Conservation (phyloP, 2,888 invertebrate species). For the Lissocephala sabroskyi region DNA sequence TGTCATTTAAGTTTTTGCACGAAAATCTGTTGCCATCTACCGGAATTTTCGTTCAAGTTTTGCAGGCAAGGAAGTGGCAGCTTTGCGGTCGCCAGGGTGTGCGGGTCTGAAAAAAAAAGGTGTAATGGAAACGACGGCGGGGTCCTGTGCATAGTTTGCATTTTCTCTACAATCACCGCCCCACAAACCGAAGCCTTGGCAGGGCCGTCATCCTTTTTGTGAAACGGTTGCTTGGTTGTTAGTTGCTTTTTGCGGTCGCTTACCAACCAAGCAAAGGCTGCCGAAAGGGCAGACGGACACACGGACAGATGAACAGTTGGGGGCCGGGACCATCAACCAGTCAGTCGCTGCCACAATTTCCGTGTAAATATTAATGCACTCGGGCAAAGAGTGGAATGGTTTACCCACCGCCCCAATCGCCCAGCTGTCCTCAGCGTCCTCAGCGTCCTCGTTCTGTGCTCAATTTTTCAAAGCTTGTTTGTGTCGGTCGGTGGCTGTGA, state of each 20-base stretch:
- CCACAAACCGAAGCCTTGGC: too few relatives aligned
- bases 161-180: too few relatives aligned
- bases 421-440: too few relatives aligned
- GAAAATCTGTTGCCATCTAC: slow-evolving; percentile 51
- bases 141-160: slow-evolving; percentile 4
- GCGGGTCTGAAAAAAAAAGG: neutral
- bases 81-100: neutral
- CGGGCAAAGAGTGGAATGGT: slow-evolving; percentile 10
- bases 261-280: neutral
- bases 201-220: too few relatives aligned
- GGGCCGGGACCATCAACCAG: neutral
- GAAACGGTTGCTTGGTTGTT: neutral
- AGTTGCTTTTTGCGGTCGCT: slow-evolving; percentile 4
- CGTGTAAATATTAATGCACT: slow-evolving; percentile 57
- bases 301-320: neutral
- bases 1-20: too few relatives aligned
- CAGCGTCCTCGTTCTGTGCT: slow-evolving; percentile 35
- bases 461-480: slow-evolving; percentile 61
- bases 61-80: neutral
- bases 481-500: slow-evolving; percentile 27
- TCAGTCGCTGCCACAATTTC: slow-evolving; percentile 42
- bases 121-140: neutral
- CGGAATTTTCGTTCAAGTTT: slow-evolving; percentile 29
- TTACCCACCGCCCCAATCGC: too few relatives aligned
- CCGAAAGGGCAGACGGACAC: neutral